phyloP scores from a whole-genome alignment of 2,888 invertebrate genomes.

The Euplexia lucipara region DNA sequence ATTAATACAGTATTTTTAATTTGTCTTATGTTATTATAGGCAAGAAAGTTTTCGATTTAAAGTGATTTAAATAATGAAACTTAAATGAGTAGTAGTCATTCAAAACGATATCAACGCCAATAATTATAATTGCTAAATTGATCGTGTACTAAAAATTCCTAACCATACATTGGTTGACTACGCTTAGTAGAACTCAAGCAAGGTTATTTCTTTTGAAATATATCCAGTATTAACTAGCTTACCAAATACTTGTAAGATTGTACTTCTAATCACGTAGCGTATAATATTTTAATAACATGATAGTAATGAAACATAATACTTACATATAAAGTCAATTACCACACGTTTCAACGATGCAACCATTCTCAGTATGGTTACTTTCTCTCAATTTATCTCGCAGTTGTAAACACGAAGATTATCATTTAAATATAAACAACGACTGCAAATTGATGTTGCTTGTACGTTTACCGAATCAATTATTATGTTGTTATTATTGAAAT shows the following conservation, averaged over 20 bases:
- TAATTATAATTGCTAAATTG: too few species aligned
- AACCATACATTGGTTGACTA: background rate
- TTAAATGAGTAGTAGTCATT: too few species aligned
- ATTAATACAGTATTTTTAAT: too few species aligned
- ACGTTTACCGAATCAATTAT: conserved; percentile 28
- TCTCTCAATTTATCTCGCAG: conserved; percentile 60
- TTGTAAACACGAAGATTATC: conserved; percentile 35
- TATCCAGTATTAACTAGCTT: conserved; percentile 16
- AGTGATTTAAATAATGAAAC: too few species aligned
- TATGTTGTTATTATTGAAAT: conserved; percentile 12
- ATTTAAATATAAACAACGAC: conserved; percentile 45
- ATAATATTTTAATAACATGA: conserved; percentile 42
- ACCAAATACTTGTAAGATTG: conserved; percentile 26
- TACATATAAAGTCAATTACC: conserved; percentile 53
- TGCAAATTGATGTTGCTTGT: conserved; percentile 39
- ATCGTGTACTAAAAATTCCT: too few species aligned
- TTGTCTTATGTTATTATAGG: too few species aligned
- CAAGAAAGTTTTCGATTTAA: too few species aligned
- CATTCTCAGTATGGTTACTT: conserved; percentile 44
- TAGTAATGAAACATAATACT: conserved; percentile 61
- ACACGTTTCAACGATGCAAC: conserved; percentile 32
- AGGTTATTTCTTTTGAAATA: background rate
- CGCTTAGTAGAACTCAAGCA: background rate
- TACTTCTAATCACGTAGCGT: conserved; percentile 31
- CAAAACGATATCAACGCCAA: too few species aligned